Evolutionary conservation across 2,113 vertebrate genomes (phyloP).

Genomic region (Eolophus roseicapilla): DNA sequence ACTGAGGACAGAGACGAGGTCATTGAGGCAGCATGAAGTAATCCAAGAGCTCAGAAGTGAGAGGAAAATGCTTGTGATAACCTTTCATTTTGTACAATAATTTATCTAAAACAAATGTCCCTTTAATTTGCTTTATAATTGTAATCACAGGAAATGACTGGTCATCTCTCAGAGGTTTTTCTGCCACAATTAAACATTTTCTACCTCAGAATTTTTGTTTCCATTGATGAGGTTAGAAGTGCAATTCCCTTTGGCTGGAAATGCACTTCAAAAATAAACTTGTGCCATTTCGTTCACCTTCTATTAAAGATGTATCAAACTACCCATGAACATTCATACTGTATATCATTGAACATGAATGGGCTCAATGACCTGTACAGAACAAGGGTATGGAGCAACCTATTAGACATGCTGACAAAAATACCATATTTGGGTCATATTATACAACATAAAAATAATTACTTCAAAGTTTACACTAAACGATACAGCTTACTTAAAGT

Average conservation of each 20-base stretch:
- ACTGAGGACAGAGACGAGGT: neutral
- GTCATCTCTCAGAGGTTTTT: constrained; percentile 30
- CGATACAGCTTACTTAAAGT: constrained; percentile 22
- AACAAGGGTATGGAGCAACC: constrained; percentile 58
- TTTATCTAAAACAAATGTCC: constrained; percentile 43
- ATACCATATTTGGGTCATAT: constrained; percentile 66
- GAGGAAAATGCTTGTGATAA: constrained; percentile 17
- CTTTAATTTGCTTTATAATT: constrained; percentile 38
- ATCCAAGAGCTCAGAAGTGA: constrained; percentile 12
- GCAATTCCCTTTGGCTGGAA: constrained; percentile 13
- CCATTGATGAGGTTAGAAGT: neutral
- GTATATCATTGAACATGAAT: constrained; percentile 48
- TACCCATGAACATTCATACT: constrained; percentile 55
- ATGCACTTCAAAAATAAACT: constrained; percentile 51
- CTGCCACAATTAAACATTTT: constrained; percentile 47
- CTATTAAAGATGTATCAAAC: constrained; percentile 62
- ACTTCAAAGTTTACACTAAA: constrained; percentile 50
- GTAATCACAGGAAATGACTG: constrained; percentile 20
- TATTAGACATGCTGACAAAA: constrained; percentile 70
- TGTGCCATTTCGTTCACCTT: constrained; percentile 53
- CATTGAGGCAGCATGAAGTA: neutral
- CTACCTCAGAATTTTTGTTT: constrained; percentile 15
- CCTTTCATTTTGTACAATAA: constrained; percentile 29
- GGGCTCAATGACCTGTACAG: constrained; percentile 58
- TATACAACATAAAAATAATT: constrained; percentile 66